Evolutionary conservation across 2,113 vertebrate genomes (phyloP).

Genomic region (Campylomormyrus tamandua): DNA sequence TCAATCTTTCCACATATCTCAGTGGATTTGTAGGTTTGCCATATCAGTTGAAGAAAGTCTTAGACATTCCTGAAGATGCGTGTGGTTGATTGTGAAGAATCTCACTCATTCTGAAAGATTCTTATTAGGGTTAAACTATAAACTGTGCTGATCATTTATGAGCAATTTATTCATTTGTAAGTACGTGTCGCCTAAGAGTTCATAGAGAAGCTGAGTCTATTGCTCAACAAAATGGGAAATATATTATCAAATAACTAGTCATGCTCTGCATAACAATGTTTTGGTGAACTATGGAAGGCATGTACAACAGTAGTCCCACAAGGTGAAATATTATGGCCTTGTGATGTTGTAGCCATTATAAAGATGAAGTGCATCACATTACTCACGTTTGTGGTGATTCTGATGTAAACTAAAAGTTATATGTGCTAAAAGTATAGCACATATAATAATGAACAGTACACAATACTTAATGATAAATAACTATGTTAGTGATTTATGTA

Average conservation of each 20-base stretch:
- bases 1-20: background rate
- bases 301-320: background rate
- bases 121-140: background rate
- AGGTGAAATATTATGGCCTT: background rate
- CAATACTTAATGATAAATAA: background rate
- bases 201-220: background rate
- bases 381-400: background rate
- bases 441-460: background rate
- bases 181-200: background rate
- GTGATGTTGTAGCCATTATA: background rate
- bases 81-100: background rate
- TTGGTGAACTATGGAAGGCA: background rate
- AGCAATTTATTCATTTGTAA: background rate
- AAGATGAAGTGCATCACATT: background rate
- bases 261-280: background rate
- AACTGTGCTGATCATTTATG: background rate
- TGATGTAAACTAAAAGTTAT: background rate
- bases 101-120: background rate
- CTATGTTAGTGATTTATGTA: background rate
- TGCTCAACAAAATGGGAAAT: background rate
- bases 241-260: background rate
- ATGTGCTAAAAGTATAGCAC: background rate
- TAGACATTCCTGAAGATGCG: background rate
- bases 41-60: background rate
- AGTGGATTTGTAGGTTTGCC: background rate